These are phyloP conservation scores for Melanerpes aurifrons DNA, from an alignment of 2,113 vertebrate species.

Conservation along the genomic window DNA sequence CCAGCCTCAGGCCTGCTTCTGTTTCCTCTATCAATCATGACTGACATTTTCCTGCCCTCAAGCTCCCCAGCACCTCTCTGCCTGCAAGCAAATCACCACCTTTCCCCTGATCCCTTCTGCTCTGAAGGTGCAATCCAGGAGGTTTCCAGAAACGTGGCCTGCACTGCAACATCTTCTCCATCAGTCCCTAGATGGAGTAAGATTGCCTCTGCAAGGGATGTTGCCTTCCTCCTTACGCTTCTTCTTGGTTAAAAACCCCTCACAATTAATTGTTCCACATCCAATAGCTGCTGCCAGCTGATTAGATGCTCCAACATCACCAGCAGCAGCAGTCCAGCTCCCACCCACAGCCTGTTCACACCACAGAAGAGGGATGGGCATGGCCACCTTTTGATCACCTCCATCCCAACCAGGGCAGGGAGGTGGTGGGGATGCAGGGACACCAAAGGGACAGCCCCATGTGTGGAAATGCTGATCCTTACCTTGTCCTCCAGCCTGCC, in stretches of 20 bases:
- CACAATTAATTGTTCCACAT: neutral
- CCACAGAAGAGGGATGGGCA: neutral
- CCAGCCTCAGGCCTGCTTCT: neutral
- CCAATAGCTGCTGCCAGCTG: neutral
- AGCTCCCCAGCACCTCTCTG: neutral
- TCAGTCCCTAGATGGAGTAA: neutral
- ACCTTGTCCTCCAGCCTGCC: conserved; percentile 96
- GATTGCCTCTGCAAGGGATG: neutral
- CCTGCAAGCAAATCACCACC: neutral
- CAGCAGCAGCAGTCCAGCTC: neutral
- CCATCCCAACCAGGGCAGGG: neutral
- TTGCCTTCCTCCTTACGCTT: no score
- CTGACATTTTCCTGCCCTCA: neutral
- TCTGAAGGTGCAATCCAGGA: neutral
- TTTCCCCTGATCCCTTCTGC: neutral
- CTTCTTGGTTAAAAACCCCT: neutral
- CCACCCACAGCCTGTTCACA: rapidly evolving
- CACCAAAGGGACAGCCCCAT: neutral
- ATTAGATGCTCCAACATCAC: no score
- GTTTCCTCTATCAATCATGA: neutral
- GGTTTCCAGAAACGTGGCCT: neutral
- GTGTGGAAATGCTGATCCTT: rapidly evolving
- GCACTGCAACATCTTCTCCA: neutral
- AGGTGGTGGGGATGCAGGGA: neutral
- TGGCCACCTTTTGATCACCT: neutral